Evolutionary conservation across 1,140 invertebrate species (phyloP), one percentile per base, ranked within the genome.

Genomic region (Ceratina japonica): DNA sequence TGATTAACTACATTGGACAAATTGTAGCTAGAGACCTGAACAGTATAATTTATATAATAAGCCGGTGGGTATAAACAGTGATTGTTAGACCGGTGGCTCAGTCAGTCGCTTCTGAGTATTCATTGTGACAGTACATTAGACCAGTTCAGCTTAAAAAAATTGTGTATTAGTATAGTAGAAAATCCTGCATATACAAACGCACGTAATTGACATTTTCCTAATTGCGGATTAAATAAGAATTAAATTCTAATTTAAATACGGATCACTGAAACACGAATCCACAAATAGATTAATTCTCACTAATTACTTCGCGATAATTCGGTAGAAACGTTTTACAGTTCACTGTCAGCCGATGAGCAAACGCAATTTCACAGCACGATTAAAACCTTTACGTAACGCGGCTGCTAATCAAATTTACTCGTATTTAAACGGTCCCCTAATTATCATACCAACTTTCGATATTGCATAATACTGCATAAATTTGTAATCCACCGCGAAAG

Each of bases 41-140:
- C 27, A 31, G 27, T 70, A 27, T 31, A 18, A 20, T 37, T 51
- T 75, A 16, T 49, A 3, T 13, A 16, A 3, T n/a, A 12, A 37
- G n/a, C 10, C 15, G n/a, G 13, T 18, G 4, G 3, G 15, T 22
- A 27, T 20, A 27, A 52, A 13, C 3, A 49, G 37, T 37, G 0
- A 4, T 31, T 58, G 22, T 66, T 18, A 49, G 7, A 10, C 15
- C 12, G 37, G 27, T 8, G 10, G 37, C 5, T 44, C 37, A 70
- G 56, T 51, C 66, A 70, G 75, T 77, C 61, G 22, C 24, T 52
- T 62, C 31, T 18, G 24, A 37, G 66, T 62, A n/a, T 10, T 62
- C 56, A 52, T 52, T 58, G 56, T 15, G n/a, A 44, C 0, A 24
- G 22, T 24, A 37, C 49, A 18, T 20, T 65, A 54, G 16, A 77